Percentiles rank a stretch among this genome's conserved stretches.
These are phyloP conservation scores for Agrochola litura DNA, from an alignment of 2,888 invertebrate genomes.

Conservation along the genomic window DNA sequence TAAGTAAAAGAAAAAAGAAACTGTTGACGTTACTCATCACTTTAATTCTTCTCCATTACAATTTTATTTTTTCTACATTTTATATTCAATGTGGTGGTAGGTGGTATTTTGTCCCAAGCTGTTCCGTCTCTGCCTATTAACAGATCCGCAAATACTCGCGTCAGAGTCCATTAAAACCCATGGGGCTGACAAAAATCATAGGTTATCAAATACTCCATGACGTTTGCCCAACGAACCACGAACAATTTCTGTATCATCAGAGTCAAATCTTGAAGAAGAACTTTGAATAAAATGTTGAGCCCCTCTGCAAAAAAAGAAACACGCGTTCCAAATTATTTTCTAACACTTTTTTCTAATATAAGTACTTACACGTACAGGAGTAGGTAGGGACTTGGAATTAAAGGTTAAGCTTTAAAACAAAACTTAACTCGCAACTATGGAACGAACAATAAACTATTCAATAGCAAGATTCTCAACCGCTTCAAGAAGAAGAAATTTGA, in stretches of 20 bases:
- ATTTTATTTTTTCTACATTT: background rate
- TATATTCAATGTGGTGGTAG: no score
- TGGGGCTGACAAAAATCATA: background rate
- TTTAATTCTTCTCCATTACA: background rate
- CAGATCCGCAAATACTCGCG: background rate
- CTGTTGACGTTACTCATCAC: fast-evolving
- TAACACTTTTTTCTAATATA: background rate
- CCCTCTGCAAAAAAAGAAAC: background rate
- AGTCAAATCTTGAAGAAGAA: slow-evolving; percentile 15
- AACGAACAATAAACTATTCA: background rate
- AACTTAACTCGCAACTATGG: background rate
- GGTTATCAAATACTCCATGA: background rate
- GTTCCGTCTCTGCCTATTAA: background rate
- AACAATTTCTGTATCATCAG: slow-evolving; percentile 2
- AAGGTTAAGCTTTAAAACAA: background rate
- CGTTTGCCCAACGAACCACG: background rate
- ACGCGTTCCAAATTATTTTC: background rate
- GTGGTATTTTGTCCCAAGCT: background rate
- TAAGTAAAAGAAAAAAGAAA: background rate
- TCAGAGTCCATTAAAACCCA: background rate
- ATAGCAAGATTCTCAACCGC: background rate
- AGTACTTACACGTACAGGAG: background rate
- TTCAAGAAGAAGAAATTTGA: background rate
- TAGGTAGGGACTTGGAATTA: background rate
- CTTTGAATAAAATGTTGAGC: background rate